Evolutionary conservation across 2,888 invertebrate species (phyloP).

Genomic region (Orthosia cruda): DNA sequence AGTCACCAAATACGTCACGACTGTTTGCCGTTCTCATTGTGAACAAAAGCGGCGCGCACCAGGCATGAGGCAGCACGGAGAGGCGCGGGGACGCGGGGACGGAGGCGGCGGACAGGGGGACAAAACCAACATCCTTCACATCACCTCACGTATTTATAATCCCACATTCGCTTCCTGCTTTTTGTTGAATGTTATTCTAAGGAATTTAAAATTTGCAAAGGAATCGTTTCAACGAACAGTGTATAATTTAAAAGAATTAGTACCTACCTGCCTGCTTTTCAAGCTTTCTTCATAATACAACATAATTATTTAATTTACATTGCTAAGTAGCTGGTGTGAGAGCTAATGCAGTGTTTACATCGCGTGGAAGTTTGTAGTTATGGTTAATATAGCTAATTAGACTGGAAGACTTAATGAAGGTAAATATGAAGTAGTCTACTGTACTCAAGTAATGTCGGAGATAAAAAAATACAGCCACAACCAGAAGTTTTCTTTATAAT

Average conservation of each 20-base stretch:
- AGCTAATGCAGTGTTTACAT: constrained; percentile 51
- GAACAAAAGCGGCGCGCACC: constrained; percentile 80
- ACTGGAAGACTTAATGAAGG: constrained; percentile 6
- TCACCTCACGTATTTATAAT: constrained; percentile 90
- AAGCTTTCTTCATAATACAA: constrained; percentile 37
- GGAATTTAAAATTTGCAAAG: constrained; percentile 82
- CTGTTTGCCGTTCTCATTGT: constrained; percentile 84
- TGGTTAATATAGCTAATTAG: constrained; percentile 50
- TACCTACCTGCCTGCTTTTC: constrained; percentile 40
- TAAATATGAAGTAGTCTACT: constrained; percentile 28
- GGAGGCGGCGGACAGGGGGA: constrained; percentile 74
- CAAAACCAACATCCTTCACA: constrained; percentile 89
- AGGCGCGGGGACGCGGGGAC: constrained; percentile 13
- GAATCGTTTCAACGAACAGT: constrained; percentile 72
- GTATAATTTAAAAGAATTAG: constrained; percentile 68
- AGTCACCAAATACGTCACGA: constrained; percentile 72
- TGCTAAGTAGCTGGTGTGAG: constrained; percentile 52
- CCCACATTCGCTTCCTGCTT: constrained; percentile 89
- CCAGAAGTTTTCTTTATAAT: not conserved
- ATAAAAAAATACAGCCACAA: not conserved
- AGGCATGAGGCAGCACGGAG: constrained; percentile 40
- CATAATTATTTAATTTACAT: constrained; percentile 65
- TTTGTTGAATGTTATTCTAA: constrained; percentile 86
- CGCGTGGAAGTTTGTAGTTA: constrained; percentile 53
- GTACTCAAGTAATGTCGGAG: not conserved